Percentiles rank a stretch among this genome's conserved stretches.
phyloP scores from a whole-genome alignment of 1,140 invertebrate genomes.

The Charaxes varanes region DNA sequence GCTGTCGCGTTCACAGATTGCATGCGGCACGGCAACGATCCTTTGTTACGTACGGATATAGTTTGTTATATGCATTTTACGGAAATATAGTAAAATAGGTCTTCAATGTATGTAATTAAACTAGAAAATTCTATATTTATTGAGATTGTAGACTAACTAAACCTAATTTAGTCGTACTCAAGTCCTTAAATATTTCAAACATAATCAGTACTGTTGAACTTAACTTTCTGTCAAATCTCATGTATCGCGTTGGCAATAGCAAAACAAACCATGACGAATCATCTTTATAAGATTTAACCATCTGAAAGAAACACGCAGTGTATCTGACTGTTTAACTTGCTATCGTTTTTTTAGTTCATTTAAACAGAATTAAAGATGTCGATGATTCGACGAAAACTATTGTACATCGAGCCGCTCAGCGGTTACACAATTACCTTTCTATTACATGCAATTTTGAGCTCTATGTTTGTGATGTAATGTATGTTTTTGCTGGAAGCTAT shows the following conservation, averaged over 20 bases:
- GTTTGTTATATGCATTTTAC: conserved; percentile 4
- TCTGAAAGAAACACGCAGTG: conserved; percentile 2
- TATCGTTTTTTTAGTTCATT: conserved; percentile 6
- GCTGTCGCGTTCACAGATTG: conserved; percentile 41
- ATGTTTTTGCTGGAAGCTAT: conserved; percentile 8
- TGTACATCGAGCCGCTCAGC: conserved; percentile 11
- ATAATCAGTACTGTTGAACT: too few relatives aligned
- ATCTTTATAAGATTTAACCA: not conserved
- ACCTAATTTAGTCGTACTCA: too few relatives aligned
- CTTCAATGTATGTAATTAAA: not conserved
- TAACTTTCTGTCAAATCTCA: too few relatives aligned
- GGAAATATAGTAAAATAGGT: not conserved
- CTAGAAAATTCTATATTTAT: too few relatives aligned
- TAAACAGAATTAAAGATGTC: conserved; percentile 29
- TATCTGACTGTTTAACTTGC: not conserved
- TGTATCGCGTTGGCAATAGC: too few relatives aligned
- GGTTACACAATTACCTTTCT: not conserved
- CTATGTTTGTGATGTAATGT: conserved; percentile 6
- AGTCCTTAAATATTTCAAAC: too few relatives aligned
- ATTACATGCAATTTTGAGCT: not conserved
- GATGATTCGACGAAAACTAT: conserved; percentile 25
- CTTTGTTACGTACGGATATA: conserved; percentile 26
- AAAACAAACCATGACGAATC: too few relatives aligned
- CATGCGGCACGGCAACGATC: conserved; percentile 40
- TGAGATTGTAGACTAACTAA: too few relatives aligned